phyloP scores from a whole-genome alignment of 2,888 invertebrate species.

The Gasteruption jaculator region DNA sequence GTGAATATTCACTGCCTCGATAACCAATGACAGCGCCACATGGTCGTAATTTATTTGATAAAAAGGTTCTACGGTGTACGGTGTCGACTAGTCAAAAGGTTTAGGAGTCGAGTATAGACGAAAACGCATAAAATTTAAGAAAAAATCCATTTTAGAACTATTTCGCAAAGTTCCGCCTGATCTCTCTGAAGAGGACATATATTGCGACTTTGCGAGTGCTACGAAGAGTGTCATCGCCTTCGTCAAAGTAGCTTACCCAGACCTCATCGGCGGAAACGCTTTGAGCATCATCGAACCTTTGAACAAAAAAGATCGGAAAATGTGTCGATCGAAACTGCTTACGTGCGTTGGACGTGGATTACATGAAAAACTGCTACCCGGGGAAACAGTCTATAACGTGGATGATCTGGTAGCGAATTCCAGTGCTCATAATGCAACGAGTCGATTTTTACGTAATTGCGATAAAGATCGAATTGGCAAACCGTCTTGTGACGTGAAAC shows the following conservation, averaged over 20 bases:
- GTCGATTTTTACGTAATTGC: slow-evolving; percentile 31
- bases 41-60: too few species aligned
- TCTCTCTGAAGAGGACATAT: slow-evolving; percentile 51
- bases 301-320: slow-evolving; percentile 55
- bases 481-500: slow-evolving; percentile 39
- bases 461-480: slow-evolving; percentile 37
- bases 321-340: slow-evolving; percentile 59
- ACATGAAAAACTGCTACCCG: slow-evolving; percentile 58
- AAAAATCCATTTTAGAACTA: too few species aligned
- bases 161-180: too few species aligned
- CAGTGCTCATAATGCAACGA: slow-evolving; percentile 14
- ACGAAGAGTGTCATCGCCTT: slow-evolving; percentile 65
- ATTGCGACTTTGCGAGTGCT: slow-evolving; percentile 57
- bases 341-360: slow-evolving; percentile 67
- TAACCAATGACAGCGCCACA: too few species aligned
- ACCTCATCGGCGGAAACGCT: slow-evolving; percentile 61
- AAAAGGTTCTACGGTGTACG: too few species aligned
- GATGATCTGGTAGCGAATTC: slow-evolving; percentile 54
- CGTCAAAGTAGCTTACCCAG: slow-evolving; percentile 73
- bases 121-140: too few species aligned
- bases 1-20: too few species aligned
- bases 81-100: too few species aligned
- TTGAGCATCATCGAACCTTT: slow-evolving; percentile 60
- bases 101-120: too few species aligned
- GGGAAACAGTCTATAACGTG: slow-evolving; percentile 68